Evolutionary conservation across 2,888 invertebrate species (phyloP).

Genomic region (Anarsia innoxiella): DNA sequence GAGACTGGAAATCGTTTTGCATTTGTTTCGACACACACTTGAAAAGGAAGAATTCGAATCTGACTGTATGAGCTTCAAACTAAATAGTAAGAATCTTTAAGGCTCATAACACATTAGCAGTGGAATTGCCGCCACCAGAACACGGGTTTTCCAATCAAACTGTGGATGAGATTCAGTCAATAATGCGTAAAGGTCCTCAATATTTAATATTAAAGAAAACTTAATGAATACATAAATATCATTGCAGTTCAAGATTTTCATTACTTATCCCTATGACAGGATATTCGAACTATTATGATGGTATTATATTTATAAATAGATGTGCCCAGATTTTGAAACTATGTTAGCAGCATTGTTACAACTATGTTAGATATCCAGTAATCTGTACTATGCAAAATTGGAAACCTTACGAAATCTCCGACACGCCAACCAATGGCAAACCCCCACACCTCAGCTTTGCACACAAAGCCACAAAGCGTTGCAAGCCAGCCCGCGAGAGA

Average conservation of each 20-base stretch:
- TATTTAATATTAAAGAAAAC: no score
- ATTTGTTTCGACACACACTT: constrained; percentile 38
- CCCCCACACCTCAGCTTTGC: constrained; percentile 13
- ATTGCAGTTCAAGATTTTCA: no score
- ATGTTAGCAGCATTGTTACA: neutral
- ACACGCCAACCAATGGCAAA: no score
- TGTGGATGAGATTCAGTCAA: no score
- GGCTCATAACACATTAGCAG: neutral
- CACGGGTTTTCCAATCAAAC: no score
- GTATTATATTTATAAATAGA: neutral
- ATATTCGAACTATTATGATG: neutral
- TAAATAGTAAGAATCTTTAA: neutral
- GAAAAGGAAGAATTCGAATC: no score
- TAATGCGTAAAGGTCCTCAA: no score
- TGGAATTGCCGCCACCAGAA: neutral
- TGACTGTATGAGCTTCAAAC: no score
- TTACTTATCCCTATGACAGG: neutral
- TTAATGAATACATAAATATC: no score
- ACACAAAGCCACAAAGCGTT: constrained; percentile 25
- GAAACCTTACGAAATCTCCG: no score
- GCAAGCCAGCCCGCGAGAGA: constrained; percentile 21
- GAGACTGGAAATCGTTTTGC: constrained; percentile 45
- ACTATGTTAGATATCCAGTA: neutral
- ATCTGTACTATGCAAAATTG: constrained; percentile 7
- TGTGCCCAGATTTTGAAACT: neutral